phyloP scores from a whole-genome alignment of 2,888 invertebrate species.

The Sacculina carcini region DNA sequence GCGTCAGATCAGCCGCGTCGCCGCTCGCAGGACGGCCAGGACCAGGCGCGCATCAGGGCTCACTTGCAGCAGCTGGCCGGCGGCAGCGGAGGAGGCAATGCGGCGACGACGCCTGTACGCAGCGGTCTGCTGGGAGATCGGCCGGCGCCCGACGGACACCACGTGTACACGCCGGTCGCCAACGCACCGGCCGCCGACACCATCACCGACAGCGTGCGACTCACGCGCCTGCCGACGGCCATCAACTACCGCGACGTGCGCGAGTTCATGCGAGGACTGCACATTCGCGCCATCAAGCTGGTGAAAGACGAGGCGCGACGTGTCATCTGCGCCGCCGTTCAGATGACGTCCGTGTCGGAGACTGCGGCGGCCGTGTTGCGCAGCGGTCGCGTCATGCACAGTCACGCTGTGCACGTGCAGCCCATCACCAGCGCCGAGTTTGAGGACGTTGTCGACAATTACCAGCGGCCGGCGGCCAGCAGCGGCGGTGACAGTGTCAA shows the following conservation, averaged over 20 bases:
- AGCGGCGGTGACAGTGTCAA: too few relatives aligned
- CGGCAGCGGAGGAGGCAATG: too few relatives aligned
- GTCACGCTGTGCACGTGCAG: slow-evolving; percentile 36
- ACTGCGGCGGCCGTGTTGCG: slow-evolving; percentile 39
- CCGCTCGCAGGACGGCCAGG: slow-evolving; percentile 20
- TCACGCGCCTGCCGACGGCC: neutral
- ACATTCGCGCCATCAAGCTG: slow-evolving; percentile 59
- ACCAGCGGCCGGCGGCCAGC: neutral
- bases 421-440: slow-evolving; percentile 43
- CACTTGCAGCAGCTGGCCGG: too few relatives aligned
- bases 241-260: slow-evolving; percentile 46
- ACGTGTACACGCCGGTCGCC: neutral
- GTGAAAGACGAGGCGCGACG: slow-evolving; percentile 52
- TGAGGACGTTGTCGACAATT: slow-evolving; percentile 42
- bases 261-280: slow-evolving; percentile 47
- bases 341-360: slow-evolving; percentile 40
- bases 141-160: neutral
- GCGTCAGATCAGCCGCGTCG: too few relatives aligned
- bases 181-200: neutral
- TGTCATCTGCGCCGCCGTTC: slow-evolving; percentile 45
- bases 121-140: neutral
- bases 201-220: neutral
- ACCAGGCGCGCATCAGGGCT: slow-evolving; percentile 28
- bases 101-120: neutral
- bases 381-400: slow-evolving; percentile 35